Percentiles rank a stretch among this genome's conserved stretches.
phyloP scores from a whole-genome alignment of 2,888 invertebrate genomes.

The Erebia aethiops region DNA sequence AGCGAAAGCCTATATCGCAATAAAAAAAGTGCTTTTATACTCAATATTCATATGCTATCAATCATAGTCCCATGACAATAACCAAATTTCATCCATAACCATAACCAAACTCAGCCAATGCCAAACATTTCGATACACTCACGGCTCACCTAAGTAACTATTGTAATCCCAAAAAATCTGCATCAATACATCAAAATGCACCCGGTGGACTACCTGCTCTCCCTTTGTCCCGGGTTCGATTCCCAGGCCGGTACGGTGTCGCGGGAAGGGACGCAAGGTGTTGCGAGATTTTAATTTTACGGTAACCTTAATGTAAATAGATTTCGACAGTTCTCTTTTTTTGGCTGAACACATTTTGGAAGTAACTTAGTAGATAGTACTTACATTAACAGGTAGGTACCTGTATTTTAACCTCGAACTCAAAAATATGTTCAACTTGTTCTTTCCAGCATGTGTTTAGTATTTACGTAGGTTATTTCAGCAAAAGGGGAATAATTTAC shows the following conservation, averaged over 20 bases:
- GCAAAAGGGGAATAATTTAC: too few relatives aligned
- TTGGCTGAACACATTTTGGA: neutral
- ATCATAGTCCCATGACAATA: too few relatives aligned
- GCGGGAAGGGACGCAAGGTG: slow-evolving; percentile 52
- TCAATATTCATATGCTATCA: too few relatives aligned
- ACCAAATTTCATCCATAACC: neutral
- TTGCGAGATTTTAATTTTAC: slow-evolving; percentile 27
- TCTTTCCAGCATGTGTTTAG: too few relatives aligned
- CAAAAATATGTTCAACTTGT: too few relatives aligned
- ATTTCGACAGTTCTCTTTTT: slow-evolving; percentile 10
- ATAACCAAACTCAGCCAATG: neutral
- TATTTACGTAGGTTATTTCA: too few relatives aligned
- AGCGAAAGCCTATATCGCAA: too few relatives aligned
- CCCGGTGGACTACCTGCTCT: slow-evolving; percentile 48
- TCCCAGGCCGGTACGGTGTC: slow-evolving; percentile 46
- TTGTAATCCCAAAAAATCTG: slow-evolving; percentile 25
- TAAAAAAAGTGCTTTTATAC: too few relatives aligned
- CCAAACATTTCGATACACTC: slow-evolving; percentile 1
- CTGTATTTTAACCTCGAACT: too few relatives aligned
- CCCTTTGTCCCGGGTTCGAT: slow-evolving; percentile 45
- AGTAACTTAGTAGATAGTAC: neutral
- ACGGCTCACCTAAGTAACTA: neutral
- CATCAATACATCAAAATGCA: slow-evolving; percentile 31
- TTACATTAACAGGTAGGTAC: too few relatives aligned
- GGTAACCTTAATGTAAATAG: slow-evolving; percentile 25